Evolutionary conservation across 2,797 vertebrate species (phyloP), one percentile per base, ranked within the genome.

Genomic region (Distichodus sexfasciatus): DNA sequence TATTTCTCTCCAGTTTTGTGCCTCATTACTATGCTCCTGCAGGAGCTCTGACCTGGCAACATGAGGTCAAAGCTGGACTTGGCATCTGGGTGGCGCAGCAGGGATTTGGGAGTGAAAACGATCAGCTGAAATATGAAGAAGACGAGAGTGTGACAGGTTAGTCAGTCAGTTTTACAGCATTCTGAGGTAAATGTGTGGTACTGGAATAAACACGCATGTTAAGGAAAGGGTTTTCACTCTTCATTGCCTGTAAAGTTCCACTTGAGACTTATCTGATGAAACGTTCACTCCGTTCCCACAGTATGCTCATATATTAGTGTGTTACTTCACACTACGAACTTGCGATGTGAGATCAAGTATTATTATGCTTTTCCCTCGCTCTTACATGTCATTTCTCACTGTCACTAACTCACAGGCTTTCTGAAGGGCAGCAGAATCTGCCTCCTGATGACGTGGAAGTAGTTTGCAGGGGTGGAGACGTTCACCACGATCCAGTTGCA

Each of bases 401-500:
- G 7, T 50, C 6, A n/a, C n/a, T n/a, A 50, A 67, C 93, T 90
- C 78, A 95, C 94, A 83, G 94, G 94, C 76, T 95, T 95, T 69
- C 94, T 92, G 88, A 94, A 95, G 3, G 94, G 93, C 62, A 91
- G 84, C 29, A 94, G 86, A 74, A 95, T 94, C 87, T 95, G 94
- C 62, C 93, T 86, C 54, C 94, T 87, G 3, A 94, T 82, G 29
- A 94, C 94, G 0, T 95, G 94, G 89, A 94, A 95, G 84, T 88
- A 94, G 79, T 92, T 95, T 73, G 90, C 93, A 0, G 93, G 93
- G 9, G 85, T 90, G 69, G 93, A 94, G 79, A 92, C 93, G 87
- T 94, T 95, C 65, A 94, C 93, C 0, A 94, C 93, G 0, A 94
- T 93, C 93, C 94, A 95, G 83, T 95, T 95, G 78, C 93, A 94